Evolutionary conservation across 1,140 invertebrate genomes (phyloP), one percentile per base, ranked within the genome.

Genomic region (Danaus melanippus): DNA sequence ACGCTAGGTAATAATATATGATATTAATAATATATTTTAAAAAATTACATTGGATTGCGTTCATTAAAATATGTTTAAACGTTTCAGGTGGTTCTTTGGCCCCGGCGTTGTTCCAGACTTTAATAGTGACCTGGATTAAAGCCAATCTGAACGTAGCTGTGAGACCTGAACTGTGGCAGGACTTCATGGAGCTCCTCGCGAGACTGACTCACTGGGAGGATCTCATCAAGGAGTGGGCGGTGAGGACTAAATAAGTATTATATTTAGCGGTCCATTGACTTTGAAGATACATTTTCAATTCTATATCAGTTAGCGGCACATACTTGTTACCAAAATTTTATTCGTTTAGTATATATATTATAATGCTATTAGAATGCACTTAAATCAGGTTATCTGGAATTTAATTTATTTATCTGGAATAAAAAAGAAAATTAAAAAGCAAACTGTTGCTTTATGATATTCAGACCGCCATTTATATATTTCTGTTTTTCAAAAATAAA

Each of bases 121-220:
- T 99, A 10, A 98, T 99, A 62, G 97, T 99, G 43, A 98, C 97
- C 0, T 99, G 97, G 97, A 98, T 99, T 61, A 97, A 98, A 77
- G 97, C 97, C 0, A 98, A 98, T 87, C 89, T 98, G 56, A 98
- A 98, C 87, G 96, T 98, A 3, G 90, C 94, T 4, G 95, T 97
- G 51, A 93, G 93, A 50, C 88, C 92, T 8, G 92, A 96, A 69
- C 86, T 99, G 6, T 99, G 98, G 98, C 96, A 99, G 86, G 93
- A 96, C 74, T 97, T 99, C 83, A 90, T 98, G 62, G 90, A 91
- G 58, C 93, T 98, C 17, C 87, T 99, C 2, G 94, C 94, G 0
- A 93, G 94, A 9, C 88, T 99, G 0, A 98, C 96, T 1, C 93
- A 94, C 62, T 98, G 97, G 93, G 95, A 98, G 76, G 97, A 98